These are phyloP conservation scores for Arenaria interpres DNA, from an alignment of 2,113 vertebrate species.

Conservation along the genomic window DNA sequence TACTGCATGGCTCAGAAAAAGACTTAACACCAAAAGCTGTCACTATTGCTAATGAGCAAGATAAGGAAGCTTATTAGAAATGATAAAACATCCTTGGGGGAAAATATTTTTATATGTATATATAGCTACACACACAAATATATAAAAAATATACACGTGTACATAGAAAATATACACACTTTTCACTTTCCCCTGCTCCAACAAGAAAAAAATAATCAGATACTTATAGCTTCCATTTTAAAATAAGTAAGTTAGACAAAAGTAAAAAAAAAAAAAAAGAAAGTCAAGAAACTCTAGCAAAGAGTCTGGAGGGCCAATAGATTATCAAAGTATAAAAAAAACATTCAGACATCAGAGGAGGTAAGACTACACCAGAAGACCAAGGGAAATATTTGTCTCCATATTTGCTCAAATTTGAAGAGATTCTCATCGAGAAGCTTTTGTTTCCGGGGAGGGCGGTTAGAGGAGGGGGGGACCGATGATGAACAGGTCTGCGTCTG, in stretches of 20 bases:
- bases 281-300: background rate
- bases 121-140: background rate
- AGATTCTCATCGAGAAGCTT: background rate
- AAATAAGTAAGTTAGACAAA: background rate
- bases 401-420: background rate
- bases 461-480: no score
- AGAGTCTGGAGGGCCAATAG: background rate
- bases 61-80: background rate
- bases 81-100: background rate
- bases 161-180: background rate
- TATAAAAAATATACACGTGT: accelerated
- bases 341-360: background rate
- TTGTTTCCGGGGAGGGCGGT: background rate
- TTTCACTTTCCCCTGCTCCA: accelerated
- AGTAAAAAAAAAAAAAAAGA: background rate
- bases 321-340: background rate
- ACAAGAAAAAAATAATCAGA: background rate
- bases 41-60: accelerated
- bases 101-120: background rate
- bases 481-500: background rate
- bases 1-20: background rate
- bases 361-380: background rate
- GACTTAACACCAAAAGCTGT: background rate
- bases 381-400: background rate
- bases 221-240: background rate